A percentile compares a stretch with the other conserved stretches of the same genome.
phyloP scores from a whole-genome alignment of 2,113 vertebrate genomes.

The Craseonycteris thonglongyai region DNA sequence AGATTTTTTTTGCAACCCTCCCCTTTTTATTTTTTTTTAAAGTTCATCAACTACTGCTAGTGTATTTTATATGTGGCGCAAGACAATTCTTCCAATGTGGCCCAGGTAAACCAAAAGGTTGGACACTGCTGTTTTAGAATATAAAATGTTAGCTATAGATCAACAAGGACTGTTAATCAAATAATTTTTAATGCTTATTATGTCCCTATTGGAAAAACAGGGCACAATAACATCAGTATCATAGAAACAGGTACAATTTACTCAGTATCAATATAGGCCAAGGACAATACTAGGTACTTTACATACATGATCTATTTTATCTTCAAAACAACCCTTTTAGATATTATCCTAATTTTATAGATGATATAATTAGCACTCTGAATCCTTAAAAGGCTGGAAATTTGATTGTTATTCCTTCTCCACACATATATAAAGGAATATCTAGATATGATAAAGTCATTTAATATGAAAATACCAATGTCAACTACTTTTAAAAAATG shows the following conservation, averaged over 20 bases:
- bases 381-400: neutral
- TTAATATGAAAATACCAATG: neutral
- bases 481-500: neutral
- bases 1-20: too few species aligned
- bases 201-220: neutral
- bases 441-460: neutral
- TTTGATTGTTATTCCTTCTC: neutral
- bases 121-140: neutral
- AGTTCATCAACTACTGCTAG: too few species aligned
- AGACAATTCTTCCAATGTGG: too few species aligned
- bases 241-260: neutral
- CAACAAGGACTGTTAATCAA: neutral
- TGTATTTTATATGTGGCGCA: too few species aligned
- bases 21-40: too few species aligned
- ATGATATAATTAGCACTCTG: neutral
- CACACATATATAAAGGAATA: neutral
- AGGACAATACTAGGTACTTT: neutral
- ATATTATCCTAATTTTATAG: neutral
- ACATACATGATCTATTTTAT: neutral
- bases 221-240: neutral
- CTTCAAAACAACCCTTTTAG: neutral
- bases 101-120: too few species aligned
- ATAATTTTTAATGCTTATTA: neutral
- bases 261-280: neutral
- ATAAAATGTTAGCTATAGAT: neutral